A percentile compares a stretch with the other conserved stretches of the same genome.
Conservation (phyloP, 2,113 vertebrate species). For the Stigmatopora argus region DNA sequence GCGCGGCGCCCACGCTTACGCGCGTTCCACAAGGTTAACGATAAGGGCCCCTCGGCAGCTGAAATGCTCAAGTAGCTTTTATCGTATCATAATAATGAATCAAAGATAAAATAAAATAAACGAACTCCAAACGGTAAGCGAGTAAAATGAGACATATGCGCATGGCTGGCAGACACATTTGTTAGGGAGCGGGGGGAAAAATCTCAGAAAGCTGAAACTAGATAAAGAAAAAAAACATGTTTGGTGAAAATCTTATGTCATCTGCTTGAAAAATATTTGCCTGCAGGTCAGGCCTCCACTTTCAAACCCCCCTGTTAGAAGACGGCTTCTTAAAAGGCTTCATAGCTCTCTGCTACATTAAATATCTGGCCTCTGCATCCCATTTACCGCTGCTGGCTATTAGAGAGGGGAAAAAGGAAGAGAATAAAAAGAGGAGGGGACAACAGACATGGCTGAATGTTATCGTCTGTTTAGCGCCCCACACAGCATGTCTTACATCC, state of each 20-base stretch:
- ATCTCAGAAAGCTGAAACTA: background rate
- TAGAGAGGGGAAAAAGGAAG: constrained; percentile 21
- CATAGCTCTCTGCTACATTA: constrained; percentile 71
- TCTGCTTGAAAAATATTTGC: constrained; percentile 76
- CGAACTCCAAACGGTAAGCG: constrained; percentile 71
- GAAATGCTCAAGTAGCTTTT: constrained; percentile 82
- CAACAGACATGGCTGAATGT: constrained; percentile 25
- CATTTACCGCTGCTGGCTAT: constrained; percentile 65
- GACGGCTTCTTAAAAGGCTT: constrained; percentile 69
- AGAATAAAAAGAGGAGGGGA: background rate
- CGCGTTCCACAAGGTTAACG: constrained; percentile 79
- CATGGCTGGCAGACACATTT: constrained; percentile 30
- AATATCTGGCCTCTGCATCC: constrained; percentile 65
- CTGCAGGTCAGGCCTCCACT: constrained; percentile 67
- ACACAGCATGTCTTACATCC: constrained; percentile 21
- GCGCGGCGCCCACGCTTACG: constrained; percentile 65
- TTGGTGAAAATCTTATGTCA: constrained; percentile 70
- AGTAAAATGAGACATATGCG: constrained; percentile 71
- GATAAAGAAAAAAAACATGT: constrained; percentile 29
- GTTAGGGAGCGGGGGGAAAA: constrained; percentile 31
- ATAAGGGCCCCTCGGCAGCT: constrained; percentile 72
- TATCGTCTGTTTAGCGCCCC: constrained; percentile 20
- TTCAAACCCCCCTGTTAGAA: constrained; percentile 49
- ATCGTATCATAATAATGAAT: constrained; percentile 83
- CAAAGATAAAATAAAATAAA: constrained; percentile 82